Evolutionary conservation across 2,113 vertebrate genomes (phyloP).

Genomic region (Calidris pugnax): DNA sequence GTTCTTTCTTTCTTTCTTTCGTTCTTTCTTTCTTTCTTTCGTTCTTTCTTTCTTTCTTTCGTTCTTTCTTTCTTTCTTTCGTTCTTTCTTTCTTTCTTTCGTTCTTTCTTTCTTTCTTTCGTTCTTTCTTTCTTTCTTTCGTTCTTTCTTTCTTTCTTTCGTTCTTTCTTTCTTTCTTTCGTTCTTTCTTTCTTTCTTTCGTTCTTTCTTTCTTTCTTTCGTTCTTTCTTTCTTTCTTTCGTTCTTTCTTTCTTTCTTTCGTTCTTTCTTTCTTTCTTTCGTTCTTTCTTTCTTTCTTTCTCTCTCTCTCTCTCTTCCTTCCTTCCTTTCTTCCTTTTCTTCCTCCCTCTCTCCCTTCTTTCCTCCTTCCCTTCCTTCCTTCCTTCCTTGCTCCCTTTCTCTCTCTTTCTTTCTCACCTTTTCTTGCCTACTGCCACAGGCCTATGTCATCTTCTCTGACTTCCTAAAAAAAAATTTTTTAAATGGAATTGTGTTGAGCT

Average conservation of each 20-base stretch:
- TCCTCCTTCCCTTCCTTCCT: rapidly evolving
- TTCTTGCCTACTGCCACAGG: not conserved
- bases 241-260: too few species aligned
- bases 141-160: not conserved
- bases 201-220: not conserved
- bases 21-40: not conserved
- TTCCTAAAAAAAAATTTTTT: not conserved
- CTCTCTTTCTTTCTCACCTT: not conserved
- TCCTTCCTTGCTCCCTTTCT: not conserved
- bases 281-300: rapidly evolving
- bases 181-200: not conserved
- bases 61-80: not conserved
- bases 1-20: not conserved
- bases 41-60: too few species aligned
- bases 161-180: not conserved
- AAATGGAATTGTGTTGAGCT: not conserved
- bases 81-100: rapidly evolving
- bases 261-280: not conserved
- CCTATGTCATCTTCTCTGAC: not conserved
- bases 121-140: not conserved
- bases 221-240: not conserved
- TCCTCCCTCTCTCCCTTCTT: rapidly evolving
- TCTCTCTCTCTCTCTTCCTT: too few species aligned
- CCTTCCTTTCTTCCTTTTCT: too few species aligned
- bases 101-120: too few species aligned